Conservation (phyloP, 2,888 invertebrate genomes). For the Stenodema calcarata region DNA sequence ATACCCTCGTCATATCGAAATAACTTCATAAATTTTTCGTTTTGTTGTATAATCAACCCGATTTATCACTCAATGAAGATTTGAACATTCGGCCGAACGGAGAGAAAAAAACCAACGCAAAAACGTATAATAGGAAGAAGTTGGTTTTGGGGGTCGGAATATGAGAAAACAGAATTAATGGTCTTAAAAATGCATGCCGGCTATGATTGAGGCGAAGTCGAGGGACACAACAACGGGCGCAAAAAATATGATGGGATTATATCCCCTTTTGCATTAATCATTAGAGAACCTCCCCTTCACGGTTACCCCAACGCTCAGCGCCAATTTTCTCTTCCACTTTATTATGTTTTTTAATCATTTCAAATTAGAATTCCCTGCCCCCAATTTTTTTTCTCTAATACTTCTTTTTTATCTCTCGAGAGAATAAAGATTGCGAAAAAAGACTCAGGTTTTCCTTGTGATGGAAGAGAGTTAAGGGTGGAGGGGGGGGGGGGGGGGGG, state of each 20-base stretch:
- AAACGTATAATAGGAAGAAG: neutral
- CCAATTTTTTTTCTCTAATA: neutral
- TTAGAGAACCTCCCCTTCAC: neutral
- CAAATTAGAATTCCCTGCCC: neutral
- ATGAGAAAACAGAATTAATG: slow-evolving; percentile 9
- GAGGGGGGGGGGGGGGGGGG: neutral
- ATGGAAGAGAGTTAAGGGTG: neutral
- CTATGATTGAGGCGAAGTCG: neutral
- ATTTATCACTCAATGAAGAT: neutral
- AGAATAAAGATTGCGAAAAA: neutral
- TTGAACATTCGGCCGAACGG: neutral
- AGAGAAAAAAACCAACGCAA: neutral
- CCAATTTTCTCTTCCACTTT: slow-evolving; percentile 20
- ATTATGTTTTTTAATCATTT: slow-evolving; percentile 30
- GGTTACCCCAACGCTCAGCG: neutral
- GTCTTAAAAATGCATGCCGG: slow-evolving; percentile 24
- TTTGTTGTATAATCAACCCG: neutral
- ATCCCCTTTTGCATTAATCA: slow-evolving; percentile 35
- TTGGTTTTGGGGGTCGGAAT: neutral
- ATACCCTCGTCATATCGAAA: too few species aligned
- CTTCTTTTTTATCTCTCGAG: neutral
- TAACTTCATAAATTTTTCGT: neutral
- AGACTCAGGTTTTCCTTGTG: neutral
- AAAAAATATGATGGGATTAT: slow-evolving; percentile 30
- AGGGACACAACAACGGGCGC: neutral